Evolutionary conservation across 2,888 invertebrate genomes (phyloP).

Genomic region (Epinotia nisella): DNA sequence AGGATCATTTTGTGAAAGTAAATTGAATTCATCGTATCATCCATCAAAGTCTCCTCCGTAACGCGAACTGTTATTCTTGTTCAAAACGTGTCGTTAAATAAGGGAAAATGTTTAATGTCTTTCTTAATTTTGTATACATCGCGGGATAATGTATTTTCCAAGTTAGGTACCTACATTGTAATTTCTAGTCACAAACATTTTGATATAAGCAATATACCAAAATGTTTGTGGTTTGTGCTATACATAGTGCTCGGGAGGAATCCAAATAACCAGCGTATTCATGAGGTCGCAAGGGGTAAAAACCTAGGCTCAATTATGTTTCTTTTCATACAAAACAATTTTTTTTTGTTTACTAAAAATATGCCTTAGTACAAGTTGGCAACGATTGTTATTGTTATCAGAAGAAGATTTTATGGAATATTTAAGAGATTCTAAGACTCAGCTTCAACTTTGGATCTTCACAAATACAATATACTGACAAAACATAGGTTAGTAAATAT

Average conservation of each 20-base stretch:
- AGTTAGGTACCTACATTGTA: neutral
- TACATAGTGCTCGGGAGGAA: too few relatives aligned
- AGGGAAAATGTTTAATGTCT: slow-evolving; percentile 8
- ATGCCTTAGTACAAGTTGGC: too few relatives aligned
- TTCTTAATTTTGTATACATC: slow-evolving; percentile 11
- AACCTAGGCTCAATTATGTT: too few relatives aligned
- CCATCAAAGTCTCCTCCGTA: slow-evolving; percentile 10
- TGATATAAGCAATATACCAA: too few relatives aligned
- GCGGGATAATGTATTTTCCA: neutral
- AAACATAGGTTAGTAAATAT: neutral
- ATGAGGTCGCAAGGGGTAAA: too few relatives aligned
- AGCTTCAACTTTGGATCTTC: neutral
- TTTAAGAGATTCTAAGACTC: neutral
- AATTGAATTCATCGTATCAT: slow-evolving; percentile 5
- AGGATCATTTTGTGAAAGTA: neutral
- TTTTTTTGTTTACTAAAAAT: too few relatives aligned
- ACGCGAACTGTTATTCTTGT: slow-evolving; percentile 9
- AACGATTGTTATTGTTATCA: too few relatives aligned
- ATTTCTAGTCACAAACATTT: too few relatives aligned
- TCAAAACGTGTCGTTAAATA: slow-evolving; percentile 1
- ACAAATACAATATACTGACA: neutral
- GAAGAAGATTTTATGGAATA: neutral
- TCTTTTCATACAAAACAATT: too few relatives aligned
- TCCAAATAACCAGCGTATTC: too few relatives aligned
- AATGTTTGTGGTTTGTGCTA: too few relatives aligned